Evolutionary conservation across 2,113 vertebrate genomes (phyloP).

Genomic region (Petrocephalus zakoni): DNA sequence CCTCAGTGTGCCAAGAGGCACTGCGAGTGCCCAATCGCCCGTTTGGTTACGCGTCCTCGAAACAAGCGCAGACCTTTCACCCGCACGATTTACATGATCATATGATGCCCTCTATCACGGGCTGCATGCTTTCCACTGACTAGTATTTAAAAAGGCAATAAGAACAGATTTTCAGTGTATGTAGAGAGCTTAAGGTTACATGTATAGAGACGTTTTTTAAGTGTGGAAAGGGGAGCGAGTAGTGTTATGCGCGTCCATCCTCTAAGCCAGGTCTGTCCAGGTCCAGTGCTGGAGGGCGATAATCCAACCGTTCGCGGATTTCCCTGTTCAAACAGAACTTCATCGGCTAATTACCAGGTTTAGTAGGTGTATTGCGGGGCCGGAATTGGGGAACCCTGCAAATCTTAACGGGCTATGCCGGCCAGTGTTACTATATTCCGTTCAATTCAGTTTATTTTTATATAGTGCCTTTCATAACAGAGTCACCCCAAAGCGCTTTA

Average conservation of each 20-base stretch:
- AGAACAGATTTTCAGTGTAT: not conserved
- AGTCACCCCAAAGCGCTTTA: no score
- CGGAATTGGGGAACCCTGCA: not conserved
- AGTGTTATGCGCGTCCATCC: not conserved
- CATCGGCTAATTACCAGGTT: not conserved
- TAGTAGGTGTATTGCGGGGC: not conserved
- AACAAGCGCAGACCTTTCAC: not conserved
- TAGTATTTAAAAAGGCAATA: not conserved
- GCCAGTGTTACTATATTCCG: not conserved
- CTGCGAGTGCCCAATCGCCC: not conserved
- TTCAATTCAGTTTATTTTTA: no score
- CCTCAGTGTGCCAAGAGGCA: not conserved
- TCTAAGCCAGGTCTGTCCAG: not conserved
- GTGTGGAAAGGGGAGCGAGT: not conserved
- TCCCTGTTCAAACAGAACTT: not conserved
- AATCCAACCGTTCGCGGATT: not conserved
- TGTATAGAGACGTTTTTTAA: not conserved
- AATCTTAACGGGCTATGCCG: not conserved
- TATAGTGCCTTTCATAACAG: no score
- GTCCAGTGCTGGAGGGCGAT: not conserved
- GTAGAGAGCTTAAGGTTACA: not conserved
- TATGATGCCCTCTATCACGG: not conserved
- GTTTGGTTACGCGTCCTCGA: not conserved
- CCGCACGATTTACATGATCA: not conserved
- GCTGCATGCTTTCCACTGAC: not conserved